phyloP scores from a whole-genome alignment of 2,888 invertebrate species.

The Stenotaenia linearis region DNA sequence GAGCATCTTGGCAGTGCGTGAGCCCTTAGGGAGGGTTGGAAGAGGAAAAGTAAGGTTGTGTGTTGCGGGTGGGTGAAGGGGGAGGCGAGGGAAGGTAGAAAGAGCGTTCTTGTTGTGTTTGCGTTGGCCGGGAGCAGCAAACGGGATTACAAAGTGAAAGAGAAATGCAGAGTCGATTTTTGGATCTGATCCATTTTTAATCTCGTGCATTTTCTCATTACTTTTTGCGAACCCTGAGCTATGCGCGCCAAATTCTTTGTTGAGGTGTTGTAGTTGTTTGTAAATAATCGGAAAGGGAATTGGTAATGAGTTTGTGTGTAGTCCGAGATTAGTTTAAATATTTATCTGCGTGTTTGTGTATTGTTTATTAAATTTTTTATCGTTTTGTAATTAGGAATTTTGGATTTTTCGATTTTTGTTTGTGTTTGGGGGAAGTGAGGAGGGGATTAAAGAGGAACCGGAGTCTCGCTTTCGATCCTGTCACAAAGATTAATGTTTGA shows the following conservation, averaged over 20 bases:
- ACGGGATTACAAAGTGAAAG: conserved; percentile 19
- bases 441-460: not conserved
- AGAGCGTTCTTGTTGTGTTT: not conserved
- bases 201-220: conserved; percentile 5
- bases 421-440: not conserved
- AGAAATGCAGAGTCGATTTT: not conserved
- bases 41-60: not conserved
- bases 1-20: not conserved
- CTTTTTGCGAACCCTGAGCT: not conserved
- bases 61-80: not conserved
- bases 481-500: conserved; percentile 5
- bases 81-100: not conserved
- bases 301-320: not conserved
- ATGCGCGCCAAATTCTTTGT: not conserved
- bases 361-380: not conserved
- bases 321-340: too few relatives aligned
- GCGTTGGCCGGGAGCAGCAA: conserved; percentile 11
- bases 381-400: too few relatives aligned
- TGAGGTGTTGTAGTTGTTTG: not conserved
- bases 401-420: not conserved
- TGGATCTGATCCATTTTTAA: conserved; percentile 9
- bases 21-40: not conserved
- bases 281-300: not conserved
- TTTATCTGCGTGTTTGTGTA: not conserved
- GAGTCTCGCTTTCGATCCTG: not conserved